A percentile compares a stretch with the other conserved stretches of the same genome.
These are phyloP conservation scores for Dinoponera quadriceps DNA, from an alignment of 1,140 invertebrate species.

Conservation along the genomic window DNA sequence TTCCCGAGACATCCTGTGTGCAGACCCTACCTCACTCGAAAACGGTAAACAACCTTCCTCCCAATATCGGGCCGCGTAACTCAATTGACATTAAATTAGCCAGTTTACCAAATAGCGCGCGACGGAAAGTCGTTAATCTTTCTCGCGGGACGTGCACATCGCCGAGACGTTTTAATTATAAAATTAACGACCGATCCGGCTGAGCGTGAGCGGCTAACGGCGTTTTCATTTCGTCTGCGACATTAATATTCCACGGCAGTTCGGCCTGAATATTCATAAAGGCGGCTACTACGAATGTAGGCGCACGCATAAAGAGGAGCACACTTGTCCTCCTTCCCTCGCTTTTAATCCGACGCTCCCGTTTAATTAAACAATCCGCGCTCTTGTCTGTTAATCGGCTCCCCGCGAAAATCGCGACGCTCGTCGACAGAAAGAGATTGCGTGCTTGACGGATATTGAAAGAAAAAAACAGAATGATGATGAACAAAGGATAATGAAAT, in stretches of 20 bases:
- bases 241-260: constrained; percentile 60
- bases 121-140: constrained; percentile 18
- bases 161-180: not conserved
- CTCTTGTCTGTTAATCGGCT: not conserved
- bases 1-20: not conserved
- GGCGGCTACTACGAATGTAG: constrained; percentile 3
- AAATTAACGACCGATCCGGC: constrained; percentile 33
- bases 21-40: not conserved
- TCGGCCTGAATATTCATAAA: constrained; percentile 64
- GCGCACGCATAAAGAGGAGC: constrained; percentile 14
- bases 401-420: not conserved
- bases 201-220: not conserved
- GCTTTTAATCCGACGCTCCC: constrained; percentile 21
- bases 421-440: not conserved
- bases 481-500: no score
- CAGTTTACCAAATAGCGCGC: not conserved
- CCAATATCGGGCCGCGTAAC: not conserved
- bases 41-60: constrained; percentile 19
- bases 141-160: not conserved
- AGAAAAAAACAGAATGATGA: no score
- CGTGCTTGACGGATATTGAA: not conserved
- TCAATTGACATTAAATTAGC: constrained; percentile 27
- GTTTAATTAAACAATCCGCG: constrained; percentile 50
- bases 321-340: constrained; percentile 9
- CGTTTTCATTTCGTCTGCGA: constrained; percentile 32